Base-by-base conservation (phyloP, 1,140 invertebrate genomes). In the Pteromalus puparum region DNA sequence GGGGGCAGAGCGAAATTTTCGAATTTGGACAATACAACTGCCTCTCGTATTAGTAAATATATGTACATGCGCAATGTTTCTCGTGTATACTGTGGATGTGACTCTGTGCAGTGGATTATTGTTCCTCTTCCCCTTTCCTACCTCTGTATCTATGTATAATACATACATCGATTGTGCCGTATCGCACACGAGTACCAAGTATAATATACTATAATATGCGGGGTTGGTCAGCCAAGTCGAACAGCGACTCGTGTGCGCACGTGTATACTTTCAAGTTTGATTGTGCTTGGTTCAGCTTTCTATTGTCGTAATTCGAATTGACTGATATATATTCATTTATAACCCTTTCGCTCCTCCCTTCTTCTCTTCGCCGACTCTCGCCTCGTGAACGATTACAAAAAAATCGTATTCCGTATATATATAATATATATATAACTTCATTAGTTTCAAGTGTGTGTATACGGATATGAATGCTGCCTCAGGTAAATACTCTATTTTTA, bases 191-290 rank as follows among this genome's bases (percentile, higher is more conserved):
- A 61, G 53, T 61, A n/a, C 38, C 38, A 42, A 42, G 30, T 53
- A 53, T 53, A 21, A 53, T 53, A 21, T 53, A 53, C 18, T 53
- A 76, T 53, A 74, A 38, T 76, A 70, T 68, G 46, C 24, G 13
- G 28, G n/a, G 28, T 80, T 81, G 18, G 26, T 21, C 34, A 34
- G 48, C 34, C 79, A 83, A 79, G 42, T 75, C 68, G n/a, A 61
- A n/a, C 21, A 61, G 18, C 82, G 13, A 61, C 53, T 61, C 53
- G 53, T n/a, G 53, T 61, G 53, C 21, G 18, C 53, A 61, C 26
- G 34, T 78, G 18, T 67, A 78, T 85, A 85, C 84, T 85, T 85
- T 85, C 84, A 85, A 38, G 24, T 82, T 85, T 85, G 84, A 85
- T 85, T 85, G 80, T 85, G 81, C 81, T 82, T 21, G 21, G 67